Conservation (phyloP, 1,140 invertebrate species). For the Nautilus pompilius region DNA sequence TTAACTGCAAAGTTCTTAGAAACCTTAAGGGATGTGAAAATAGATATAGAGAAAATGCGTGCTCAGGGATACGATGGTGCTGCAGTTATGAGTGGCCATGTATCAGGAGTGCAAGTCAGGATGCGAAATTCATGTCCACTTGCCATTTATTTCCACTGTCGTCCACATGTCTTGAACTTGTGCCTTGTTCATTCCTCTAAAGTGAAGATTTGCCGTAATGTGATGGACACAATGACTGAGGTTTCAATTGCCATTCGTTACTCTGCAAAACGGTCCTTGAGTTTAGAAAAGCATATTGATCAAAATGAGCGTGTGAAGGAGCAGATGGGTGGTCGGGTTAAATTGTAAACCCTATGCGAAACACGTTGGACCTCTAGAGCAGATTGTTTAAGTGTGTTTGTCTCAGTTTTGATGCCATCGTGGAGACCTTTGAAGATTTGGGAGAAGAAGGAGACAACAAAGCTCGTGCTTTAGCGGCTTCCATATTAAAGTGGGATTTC, state of each 20-base stretch:
- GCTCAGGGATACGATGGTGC: conserved; percentile 17
- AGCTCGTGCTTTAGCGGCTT: too few relatives aligned
- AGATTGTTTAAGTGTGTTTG: conserved; percentile 11
- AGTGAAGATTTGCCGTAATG: conserved; percentile 2
- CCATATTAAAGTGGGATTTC: too few relatives aligned
- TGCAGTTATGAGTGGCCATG: conserved; percentile 3
- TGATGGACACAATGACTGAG: conserved; percentile 10
- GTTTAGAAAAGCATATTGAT: not conserved
- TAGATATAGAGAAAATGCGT: not conserved
- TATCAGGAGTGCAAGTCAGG: conserved; percentile 10
- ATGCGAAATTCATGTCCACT: conserved; percentile 5
- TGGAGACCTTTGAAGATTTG: too few relatives aligned
- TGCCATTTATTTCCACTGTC: conserved; percentile 16
- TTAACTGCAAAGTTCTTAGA: too few relatives aligned
- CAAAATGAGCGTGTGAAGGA: not conserved
- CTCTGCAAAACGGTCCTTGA: conserved; percentile 7
- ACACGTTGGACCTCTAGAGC: conserved; percentile 10
- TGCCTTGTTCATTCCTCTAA: conserved; percentile 12
- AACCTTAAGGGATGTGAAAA: too few relatives aligned
- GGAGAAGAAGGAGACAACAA: too few relatives aligned
- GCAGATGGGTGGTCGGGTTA: conserved; percentile 4
- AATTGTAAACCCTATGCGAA: conserved; percentile 9
- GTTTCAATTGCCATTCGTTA: conserved; percentile 15
- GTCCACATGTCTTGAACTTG: conserved; percentile 17
- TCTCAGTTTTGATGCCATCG: too few relatives aligned